Conservation (phyloP, 2,888 invertebrate species). For the Orthonevra nobilis region DNA sequence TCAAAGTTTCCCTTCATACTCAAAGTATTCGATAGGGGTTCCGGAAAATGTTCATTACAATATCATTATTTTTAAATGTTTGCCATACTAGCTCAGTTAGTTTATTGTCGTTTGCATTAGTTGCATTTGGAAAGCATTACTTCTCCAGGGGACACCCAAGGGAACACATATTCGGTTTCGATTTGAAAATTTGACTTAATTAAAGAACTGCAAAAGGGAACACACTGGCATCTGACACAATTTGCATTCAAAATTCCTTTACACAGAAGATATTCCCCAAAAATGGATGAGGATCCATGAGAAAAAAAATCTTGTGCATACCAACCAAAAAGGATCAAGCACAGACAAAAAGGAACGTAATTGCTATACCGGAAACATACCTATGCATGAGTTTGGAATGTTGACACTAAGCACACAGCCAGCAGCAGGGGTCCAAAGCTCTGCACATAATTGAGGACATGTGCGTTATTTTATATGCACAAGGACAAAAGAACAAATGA, state of each 20-base stretch:
- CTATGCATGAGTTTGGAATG: not conserved
- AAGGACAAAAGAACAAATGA: conserved; percentile 65
- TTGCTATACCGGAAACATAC: not conserved
- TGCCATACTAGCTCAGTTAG: no score
- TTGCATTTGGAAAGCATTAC: no score
- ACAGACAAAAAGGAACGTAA: not conserved
- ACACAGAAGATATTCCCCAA: no score
- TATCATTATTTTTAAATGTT: no score
- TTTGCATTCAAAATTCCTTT: conserved; percentile 20
- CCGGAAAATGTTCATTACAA: no score
- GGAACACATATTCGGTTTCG: conserved; percentile 1
- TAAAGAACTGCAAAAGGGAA: conserved; percentile 46
- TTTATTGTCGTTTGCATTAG: no score
- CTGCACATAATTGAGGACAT: conserved; percentile 61
- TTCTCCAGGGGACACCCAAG: not conserved
- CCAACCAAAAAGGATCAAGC: conserved; percentile 4
- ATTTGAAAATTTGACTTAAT: conserved; percentile 38
- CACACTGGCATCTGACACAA: conserved; percentile 15
- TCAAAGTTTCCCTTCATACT: no score
- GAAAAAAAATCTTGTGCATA: not conserved
- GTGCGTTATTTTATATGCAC: conserved; percentile 65
- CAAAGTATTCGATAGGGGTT: no score
- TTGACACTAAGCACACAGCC: conserved; percentile 43
- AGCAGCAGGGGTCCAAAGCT: conserved; percentile 53
- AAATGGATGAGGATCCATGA: not conserved